Conservation (phyloP, 2,888 invertebrate species). For the Conus canariensis region DNA sequence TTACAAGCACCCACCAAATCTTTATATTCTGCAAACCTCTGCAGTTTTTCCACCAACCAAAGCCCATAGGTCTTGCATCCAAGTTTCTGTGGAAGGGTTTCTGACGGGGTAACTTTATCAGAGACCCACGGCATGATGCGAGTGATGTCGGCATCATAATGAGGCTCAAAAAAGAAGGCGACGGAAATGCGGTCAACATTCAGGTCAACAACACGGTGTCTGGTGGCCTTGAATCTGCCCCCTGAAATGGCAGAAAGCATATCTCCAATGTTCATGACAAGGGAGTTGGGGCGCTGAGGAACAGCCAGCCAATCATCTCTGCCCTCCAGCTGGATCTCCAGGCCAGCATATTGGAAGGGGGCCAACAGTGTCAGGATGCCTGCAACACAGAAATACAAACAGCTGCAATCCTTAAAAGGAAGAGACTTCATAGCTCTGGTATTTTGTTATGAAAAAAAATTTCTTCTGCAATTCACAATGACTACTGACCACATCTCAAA, state of each 20-base stretch:
- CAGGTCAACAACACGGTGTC: slow-evolving; percentile 65
- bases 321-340: slow-evolving; percentile 59
- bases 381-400: not conserved
- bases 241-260: slow-evolving; percentile 63
- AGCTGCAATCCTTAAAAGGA: not conserved
- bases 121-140: slow-evolving; percentile 30
- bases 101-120: not conserved
- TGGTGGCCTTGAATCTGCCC: slow-evolving; percentile 63
- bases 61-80: slow-evolving; percentile 54
- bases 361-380: slow-evolving; percentile 39
- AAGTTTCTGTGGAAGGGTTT: not conserved
- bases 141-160: slow-evolving; percentile 59
- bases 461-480: not conserved
- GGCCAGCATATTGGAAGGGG: slow-evolving; percentile 60
- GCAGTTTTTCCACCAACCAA: slow-evolving; percentile 55
- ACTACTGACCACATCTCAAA: too few species aligned
- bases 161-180: slow-evolving; percentile 67
- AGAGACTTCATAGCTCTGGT: too few species aligned
- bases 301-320: slow-evolving; percentile 60
- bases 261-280: slow-evolving; percentile 68
- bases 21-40: slow-evolving; percentile 43
- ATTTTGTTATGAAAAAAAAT: too few species aligned
- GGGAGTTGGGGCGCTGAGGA: slow-evolving; percentile 56
- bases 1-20: slow-evolving; percentile 32
- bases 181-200: slow-evolving; percentile 61